Conservation (phyloP, 2,113 vertebrate genomes). For the Scalopus aquaticus region DNA sequence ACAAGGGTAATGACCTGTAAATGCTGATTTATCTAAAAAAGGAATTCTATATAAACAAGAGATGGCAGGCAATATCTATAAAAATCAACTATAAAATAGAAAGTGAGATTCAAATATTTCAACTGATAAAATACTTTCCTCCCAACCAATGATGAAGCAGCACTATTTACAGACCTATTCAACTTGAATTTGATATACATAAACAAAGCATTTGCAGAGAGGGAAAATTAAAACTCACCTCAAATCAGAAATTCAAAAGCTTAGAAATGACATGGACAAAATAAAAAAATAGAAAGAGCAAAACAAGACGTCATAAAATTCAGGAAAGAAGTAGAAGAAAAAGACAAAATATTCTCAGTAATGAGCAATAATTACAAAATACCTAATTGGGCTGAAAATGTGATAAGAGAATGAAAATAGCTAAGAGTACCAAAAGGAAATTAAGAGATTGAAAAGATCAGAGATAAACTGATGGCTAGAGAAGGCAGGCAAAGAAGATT, state of each 20-base stretch:
- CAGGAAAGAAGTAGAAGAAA: not conserved
- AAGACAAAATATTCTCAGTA: not conserved
- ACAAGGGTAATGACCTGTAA: not conserved
- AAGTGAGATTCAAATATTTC: not conserved
- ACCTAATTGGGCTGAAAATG: not conserved
- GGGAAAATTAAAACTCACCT: not conserved
- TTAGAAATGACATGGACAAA: not conserved
- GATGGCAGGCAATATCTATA: not conserved
- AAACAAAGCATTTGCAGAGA: not conserved
- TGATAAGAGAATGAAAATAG: not conserved
- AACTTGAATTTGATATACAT: not conserved
- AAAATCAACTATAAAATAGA: not conserved
- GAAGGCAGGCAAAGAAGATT: not conserved
- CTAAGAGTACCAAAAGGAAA: not conserved
- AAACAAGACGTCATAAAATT: not conserved
- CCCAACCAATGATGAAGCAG: not conserved
- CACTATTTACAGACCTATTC: no score
- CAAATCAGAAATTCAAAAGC: not conserved
- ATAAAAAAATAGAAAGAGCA: not conserved
- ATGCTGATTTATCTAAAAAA: not conserved
- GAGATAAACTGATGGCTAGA: not conserved
- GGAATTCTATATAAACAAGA: not conserved
- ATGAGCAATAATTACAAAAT: not conserved
- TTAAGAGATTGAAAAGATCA: not conserved
- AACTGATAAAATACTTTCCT: not conserved